phyloP scores from a whole-genome alignment of 2,797 vertebrate species.

The Margarornis squamiger region DNA sequence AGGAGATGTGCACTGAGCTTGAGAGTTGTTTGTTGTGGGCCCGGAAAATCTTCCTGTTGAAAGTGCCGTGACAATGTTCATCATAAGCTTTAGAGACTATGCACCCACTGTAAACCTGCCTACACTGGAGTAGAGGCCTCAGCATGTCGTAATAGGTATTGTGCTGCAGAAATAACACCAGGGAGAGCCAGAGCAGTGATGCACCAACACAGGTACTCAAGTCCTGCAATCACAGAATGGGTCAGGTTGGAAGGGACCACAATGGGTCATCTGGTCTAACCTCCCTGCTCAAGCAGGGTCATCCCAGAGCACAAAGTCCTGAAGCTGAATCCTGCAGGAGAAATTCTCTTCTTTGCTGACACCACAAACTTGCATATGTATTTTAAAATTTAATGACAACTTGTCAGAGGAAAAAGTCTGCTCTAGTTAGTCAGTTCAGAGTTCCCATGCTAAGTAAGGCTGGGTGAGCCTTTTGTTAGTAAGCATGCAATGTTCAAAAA shows the following conservation, averaged over 20 bases:
- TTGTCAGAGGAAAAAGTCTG: neutral
- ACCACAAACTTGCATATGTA: neutral
- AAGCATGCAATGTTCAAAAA: neutral
- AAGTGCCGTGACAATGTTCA: neutral
- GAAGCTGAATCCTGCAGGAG: neutral
- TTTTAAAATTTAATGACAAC: constrained; percentile 58
- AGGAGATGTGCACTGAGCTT: neutral
- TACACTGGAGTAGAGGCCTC: neutral
- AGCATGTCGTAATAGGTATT: neutral
- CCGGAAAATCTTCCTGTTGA: neutral
- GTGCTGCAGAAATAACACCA: neutral
- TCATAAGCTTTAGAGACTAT: neutral
- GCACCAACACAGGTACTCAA: neutral
- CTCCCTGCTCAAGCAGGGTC: neutral
- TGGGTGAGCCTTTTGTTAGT: neutral
- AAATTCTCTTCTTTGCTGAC: constrained; percentile 4
- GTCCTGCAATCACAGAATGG: neutral
- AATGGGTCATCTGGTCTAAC: neutral
- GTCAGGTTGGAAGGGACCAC: too few species aligned
- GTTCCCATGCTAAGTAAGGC: neutral
- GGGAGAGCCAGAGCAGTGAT: neutral
- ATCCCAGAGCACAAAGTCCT: neutral
- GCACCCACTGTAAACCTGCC: neutral
- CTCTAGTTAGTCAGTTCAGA: neutral
- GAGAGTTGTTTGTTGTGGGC: neutral